Base-by-base conservation (phyloP, 2,888 invertebrate species). In the Spatulosminthurus flaviceps region DNA sequence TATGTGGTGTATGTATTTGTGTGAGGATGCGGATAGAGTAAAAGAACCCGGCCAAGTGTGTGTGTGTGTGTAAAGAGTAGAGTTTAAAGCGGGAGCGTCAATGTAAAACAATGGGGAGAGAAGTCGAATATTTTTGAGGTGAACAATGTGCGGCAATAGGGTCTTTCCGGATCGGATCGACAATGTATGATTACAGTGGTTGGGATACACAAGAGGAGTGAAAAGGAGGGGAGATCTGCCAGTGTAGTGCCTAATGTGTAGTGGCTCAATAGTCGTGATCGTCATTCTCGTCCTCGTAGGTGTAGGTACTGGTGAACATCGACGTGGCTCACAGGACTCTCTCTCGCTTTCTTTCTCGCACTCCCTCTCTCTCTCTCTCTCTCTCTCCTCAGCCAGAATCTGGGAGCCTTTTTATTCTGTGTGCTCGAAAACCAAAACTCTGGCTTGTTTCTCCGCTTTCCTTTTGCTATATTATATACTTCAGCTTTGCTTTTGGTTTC, bases 101-200 rank as follows among this genome's bases (percentile, higher is more conserved):
- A 73, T 22, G 61, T 43, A 61, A 73, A 73, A 73, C 73, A 73
- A 73, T 73, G 28, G 71, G 71, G 61, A 70, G 70, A 28, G 61
- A 21, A 73, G 73, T 73, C 28, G 73, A 73, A 73, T 61, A 61
- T 73, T 73, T 73, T 73, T 73, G 73, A 73, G 73, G 73, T 73
- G 73, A 73, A 73, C 60, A 73, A 61, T 73, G 61, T 22, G 64
- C 64, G 34, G 73, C 61, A 73, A 73, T 73, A 43, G 73, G 61
- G 43, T 73, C 73, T 73, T 29, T 73, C 73, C 73, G 73, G 61
- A 73, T 73, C 29, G 61, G 61, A 28, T 73, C 61, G 73, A 28
- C 60, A 26, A 73, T 29, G 19, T 34, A 64, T 64, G 64, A 64
- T 64, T 64, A 64, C 26, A 64, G 22, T 64, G 64, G 64, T 64